Evolutionary conservation across 2,888 invertebrate genomes (phyloP).

Genomic region (Stenolophus ochropezus): DNA sequence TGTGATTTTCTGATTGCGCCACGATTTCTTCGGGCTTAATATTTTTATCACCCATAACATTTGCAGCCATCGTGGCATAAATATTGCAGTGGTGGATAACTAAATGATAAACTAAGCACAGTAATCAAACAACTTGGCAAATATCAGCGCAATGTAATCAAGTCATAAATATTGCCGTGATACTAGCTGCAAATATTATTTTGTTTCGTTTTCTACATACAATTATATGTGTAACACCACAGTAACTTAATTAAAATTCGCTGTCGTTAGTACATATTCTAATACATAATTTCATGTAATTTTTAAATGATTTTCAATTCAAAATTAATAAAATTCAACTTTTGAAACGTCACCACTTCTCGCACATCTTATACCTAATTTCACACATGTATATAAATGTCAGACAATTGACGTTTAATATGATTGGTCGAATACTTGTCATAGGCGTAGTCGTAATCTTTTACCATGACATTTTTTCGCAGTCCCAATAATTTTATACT

Average conservation of each 20-base stretch:
- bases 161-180: slow-evolving; percentile 14
- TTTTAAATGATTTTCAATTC: background rate
- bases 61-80: slow-evolving; percentile 60
- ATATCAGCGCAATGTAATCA: slow-evolving; percentile 42
- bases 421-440: background rate
- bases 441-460: background rate
- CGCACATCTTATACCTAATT: background rate
- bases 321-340: background rate
- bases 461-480: background rate
- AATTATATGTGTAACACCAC: background rate
- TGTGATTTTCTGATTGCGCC: slow-evolving; percentile 42
- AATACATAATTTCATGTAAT: background rate
- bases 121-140: slow-evolving; percentile 54
- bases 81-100: slow-evolving; percentile 65
- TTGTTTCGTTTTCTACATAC: background rate
- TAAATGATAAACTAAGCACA: slow-evolving; percentile 52
- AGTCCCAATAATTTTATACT: too few species aligned
- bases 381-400: background rate
- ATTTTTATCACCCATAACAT: slow-evolving; percentile 57
- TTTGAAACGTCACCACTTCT: slow-evolving; percentile 13
- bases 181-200: background rate
- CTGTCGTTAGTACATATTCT: background rate
- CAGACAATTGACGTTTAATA: slow-evolving; percentile 21
- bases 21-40: slow-evolving; percentile 43
- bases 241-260: background rate